A percentile compares a stretch with the other conserved stretches of the same genome.
Evolutionary conservation across 2,888 invertebrate species (phyloP).

Genomic region (Drosophila nr. perissopoda): DNA sequence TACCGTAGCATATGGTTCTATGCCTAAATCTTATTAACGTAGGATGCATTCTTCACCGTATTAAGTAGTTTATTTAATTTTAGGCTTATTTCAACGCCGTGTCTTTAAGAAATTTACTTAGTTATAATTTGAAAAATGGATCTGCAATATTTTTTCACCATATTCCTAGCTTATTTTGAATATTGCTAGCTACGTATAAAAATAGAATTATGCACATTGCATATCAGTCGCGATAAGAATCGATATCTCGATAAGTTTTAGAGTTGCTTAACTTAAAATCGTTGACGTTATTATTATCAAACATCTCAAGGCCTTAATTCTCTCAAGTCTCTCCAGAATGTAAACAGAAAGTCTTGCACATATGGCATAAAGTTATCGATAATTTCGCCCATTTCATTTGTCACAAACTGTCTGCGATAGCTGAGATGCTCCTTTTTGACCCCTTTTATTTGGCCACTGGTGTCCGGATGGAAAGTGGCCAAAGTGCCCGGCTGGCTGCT

Average conservation of each 20-base stretch:
- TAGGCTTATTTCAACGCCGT: not conserved
- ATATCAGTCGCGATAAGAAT: not conserved
- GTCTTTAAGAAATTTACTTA: not conserved
- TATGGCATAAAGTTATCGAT: not conserved
- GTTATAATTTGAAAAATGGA: not conserved
- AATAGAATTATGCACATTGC: not conserved
- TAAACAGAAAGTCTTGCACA: not conserved
- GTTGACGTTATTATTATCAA: not conserved
- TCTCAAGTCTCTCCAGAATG: not conserved
- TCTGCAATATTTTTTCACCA: not conserved
- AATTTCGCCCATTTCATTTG: not conserved
- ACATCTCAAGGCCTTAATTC: not conserved
- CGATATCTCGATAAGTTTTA: not conserved
- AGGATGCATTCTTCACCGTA: not conserved
- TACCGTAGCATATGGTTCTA: not conserved
- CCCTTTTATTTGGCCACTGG: conserved; percentile 19
- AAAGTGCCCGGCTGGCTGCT: conserved; percentile 55
- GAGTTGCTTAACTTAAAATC: not conserved
- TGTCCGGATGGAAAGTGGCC: conserved; percentile 44
- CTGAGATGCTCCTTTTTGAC: conserved; percentile 12
- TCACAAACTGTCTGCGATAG: conserved; percentile 2
- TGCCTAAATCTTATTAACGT: too few species aligned
- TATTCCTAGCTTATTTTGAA: not conserved
- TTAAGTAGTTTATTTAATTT: not conserved
- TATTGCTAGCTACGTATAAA: not conserved